These are phyloP conservation scores for Temnothorax longispinosus DNA, from an alignment of 1,140 invertebrate species.

Conservation along the genomic window DNA sequence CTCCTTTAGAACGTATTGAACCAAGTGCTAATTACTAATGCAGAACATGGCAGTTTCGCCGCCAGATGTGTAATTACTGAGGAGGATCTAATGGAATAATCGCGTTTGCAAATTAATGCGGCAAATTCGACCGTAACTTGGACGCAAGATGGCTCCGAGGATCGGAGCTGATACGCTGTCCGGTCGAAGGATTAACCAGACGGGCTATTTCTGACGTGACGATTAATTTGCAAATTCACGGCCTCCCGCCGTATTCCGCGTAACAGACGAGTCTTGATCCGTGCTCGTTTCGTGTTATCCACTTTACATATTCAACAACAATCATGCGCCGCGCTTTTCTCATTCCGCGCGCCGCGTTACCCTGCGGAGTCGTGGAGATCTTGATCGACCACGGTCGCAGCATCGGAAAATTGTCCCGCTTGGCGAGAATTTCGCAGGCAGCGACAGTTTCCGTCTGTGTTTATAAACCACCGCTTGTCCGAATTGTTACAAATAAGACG, in stretches of 20 bases:
- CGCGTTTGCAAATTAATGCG: constrained; percentile 55
- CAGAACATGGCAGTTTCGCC: constrained; percentile 47
- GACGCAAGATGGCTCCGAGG: constrained; percentile 24
- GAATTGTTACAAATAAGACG: constrained; percentile 46
- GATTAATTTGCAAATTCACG: constrained; percentile 63
- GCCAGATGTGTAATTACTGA: constrained; percentile 58
- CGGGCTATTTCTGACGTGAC: constrained; percentile 57
- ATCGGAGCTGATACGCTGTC: constrained; percentile 30
- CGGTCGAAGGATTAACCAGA: constrained; percentile 32
- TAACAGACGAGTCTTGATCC: constrained; percentile 4
- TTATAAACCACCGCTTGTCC: background rate
- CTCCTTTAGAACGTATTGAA: constrained; percentile 50
- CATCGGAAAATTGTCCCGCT: constrained; percentile 28
- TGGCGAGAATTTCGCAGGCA: background rate
- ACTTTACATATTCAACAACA: constrained; percentile 28
- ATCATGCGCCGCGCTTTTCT: background rate
- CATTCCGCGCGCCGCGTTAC: background rate
- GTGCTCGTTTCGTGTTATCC: constrained; percentile 2
- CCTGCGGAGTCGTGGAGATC: background rate
- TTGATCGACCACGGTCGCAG: background rate
- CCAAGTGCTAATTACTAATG: constrained; percentile 56
- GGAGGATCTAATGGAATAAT: constrained; percentile 60
- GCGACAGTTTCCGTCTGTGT: background rate
- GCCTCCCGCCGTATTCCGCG: background rate
- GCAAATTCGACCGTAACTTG: constrained; percentile 36